These are phyloP conservation scores for Phrynocephalus vlangalii DNA, from an alignment of 2,797 vertebrate genomes.

Conservation along the genomic window DNA sequence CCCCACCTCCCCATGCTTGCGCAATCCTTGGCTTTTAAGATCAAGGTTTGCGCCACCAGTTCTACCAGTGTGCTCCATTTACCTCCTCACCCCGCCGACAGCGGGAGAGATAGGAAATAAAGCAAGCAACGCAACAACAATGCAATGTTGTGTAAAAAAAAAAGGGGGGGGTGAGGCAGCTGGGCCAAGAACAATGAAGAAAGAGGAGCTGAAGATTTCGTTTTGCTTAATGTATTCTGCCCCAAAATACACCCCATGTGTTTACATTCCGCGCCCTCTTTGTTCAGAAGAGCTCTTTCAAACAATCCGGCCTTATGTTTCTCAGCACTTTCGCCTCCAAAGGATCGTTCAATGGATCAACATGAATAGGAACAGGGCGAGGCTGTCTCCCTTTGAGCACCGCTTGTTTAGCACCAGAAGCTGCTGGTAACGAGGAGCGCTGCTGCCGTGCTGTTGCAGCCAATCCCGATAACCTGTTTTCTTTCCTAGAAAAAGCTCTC, in stretches of 20 bases:
- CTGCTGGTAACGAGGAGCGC: not conserved
- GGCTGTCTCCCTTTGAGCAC: not conserved
- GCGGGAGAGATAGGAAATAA: not conserved
- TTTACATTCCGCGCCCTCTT: constrained; percentile 22
- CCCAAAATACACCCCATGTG: constrained; percentile 15
- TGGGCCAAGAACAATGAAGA: constrained; percentile 29
- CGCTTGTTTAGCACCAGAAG: not conserved
- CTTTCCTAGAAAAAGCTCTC: not conserved
- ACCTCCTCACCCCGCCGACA: not conserved
- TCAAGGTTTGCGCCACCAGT: not conserved
- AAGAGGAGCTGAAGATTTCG: not conserved
- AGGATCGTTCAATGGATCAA: not conserved
- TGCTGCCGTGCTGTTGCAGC: not conserved
- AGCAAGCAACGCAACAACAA: not conserved
- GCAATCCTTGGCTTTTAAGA: not conserved
- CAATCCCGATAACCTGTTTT: not conserved
- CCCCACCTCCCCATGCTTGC: too few relatives aligned
- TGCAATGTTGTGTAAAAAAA: not conserved
- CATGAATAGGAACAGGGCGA: constrained; percentile 14
- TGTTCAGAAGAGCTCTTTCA: constrained; percentile 27
- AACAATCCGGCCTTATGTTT: constrained; percentile 7
- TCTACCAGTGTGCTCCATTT: not conserved
- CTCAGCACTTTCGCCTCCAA: not conserved
- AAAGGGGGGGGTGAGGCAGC: not conserved
- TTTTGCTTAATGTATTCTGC: constrained; percentile 31